Base-by-base conservation (phyloP, 2,888 invertebrate species). In the Erebia ligea region DNA sequence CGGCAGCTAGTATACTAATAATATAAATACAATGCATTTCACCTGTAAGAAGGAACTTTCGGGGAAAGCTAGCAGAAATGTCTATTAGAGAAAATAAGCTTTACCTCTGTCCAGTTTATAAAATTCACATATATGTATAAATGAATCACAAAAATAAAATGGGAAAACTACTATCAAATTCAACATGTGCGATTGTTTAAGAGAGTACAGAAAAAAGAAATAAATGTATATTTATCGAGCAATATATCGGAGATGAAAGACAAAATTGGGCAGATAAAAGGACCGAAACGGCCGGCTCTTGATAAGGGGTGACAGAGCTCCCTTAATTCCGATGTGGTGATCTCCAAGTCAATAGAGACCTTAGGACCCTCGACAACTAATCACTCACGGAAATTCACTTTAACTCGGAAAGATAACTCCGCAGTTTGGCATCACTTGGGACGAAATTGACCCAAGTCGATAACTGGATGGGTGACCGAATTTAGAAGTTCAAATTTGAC, bases 281-380 rank as follows among this genome's bases (percentile, higher is more conserved):
- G 67, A 8, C 40, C 58, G n/a, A 58, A 40, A 56, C 13, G 56
- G 21, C 64, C 68, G 54, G 67, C 71, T 59, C 76, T 73, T 82
- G 82, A 83, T 78, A 78, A 82, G 79, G 82, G 84, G 73, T 79
- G 80, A 82, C 82, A 79, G 77, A 74, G 61, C 69, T 74, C 77
- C 71, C 69, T 78, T 79, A 79, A 79, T 79, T 77, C 70, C 67
- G 63, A 40, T 56, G 62, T 52, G 54, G 62, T 50, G 58, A 40
- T 68, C 58, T 73, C 65, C 63, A 68, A 73, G 58, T 73, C 69
- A 69, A 71, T 59, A 67, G 42, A 45, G 45, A 45, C 11, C 11
- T 45, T 45, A 66, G 58, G 67, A 52, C 62, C 66, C 57, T 69
- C 3, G 63, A 63, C 45, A 17, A 19, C 17, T 17, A 40, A 61